These are phyloP conservation scores for Pavo muticus DNA, from an alignment of 2,113 vertebrate species.

Conservation along the genomic window DNA sequence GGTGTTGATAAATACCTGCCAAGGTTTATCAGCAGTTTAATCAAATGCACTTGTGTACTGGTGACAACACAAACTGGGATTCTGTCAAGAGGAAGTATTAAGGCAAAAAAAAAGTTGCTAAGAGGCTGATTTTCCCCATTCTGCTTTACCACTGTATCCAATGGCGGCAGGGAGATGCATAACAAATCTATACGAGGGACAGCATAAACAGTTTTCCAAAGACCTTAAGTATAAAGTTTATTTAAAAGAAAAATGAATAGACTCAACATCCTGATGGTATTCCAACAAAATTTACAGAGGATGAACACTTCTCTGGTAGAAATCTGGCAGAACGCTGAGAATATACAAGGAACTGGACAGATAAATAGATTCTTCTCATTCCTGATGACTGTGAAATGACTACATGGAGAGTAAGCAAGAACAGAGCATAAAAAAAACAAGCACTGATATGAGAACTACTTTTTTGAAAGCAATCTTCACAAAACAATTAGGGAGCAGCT, in stretches of 20 bases:
- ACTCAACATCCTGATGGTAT: neutral
- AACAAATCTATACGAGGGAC: neutral
- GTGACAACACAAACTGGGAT: neutral
- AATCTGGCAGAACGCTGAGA: neutral
- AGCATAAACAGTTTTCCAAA: neutral
- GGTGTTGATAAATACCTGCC: neutral
- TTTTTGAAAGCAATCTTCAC: neutral
- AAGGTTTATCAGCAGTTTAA: neutral
- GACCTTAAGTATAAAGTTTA: neutral
- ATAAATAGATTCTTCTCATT: neutral
- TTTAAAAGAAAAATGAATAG: neutral
- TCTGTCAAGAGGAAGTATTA: neutral
- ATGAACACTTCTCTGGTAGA: neutral
- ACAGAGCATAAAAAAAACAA: neutral
- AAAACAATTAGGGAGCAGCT: neutral
- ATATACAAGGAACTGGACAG: neutral
- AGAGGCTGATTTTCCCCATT: neutral
- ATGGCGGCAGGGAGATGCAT: accelerated
- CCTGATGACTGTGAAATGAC: neutral
- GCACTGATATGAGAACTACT: neutral
- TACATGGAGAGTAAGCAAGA: neutral
- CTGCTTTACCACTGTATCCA: neutral
- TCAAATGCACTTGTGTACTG: neutral
- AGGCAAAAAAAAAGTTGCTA: neutral
- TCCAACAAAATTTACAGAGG: neutral